Base-by-base conservation (phyloP, 2,888 invertebrate genomes). In the Shargacucullia verbasci region DNA sequence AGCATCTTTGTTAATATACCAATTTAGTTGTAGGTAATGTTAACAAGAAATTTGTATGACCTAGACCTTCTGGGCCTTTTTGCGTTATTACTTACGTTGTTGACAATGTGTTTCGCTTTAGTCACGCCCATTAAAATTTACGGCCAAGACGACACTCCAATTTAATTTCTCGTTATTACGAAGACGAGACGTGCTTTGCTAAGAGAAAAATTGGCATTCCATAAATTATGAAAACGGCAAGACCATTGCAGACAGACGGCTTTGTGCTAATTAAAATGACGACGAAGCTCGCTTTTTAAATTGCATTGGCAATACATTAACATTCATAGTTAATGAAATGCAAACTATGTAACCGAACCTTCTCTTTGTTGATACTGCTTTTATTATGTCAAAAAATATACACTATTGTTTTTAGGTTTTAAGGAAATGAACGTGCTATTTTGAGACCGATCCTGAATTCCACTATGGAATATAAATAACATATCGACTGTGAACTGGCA, bases 261-360 rank as follows among this genome's bases (percentile, higher is more conserved):
- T 78, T 78, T 77, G 77, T 73, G 76, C 81, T 86, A 85, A 86
- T 87, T 85, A 85, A 85, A 83, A 78, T 72, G 78, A 76, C 76
- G 67, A 46, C 74, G 62, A 48, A 64, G 29, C 48, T 44, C 14
- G 54, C 44, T 47, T 63, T 57, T 63, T 37, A 53, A 69, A 47
- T 71, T 69, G 38, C 54, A 73, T 56, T 72, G 70, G 59, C 65
- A 71, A 75, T 46, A 54, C 20, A 37, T 44, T 47, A 35, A 44
- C 43, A 39, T 37, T 54, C 34, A 44, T 58, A 25, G 34, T 52
- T 56, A 56, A 44, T 41, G 33, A 37, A 33, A 38, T 2, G 27
- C 37, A 31, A 33, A 49, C 13, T 41, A 5, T 11, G 31, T 29
- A 49, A 29, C 37, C n/a, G 14, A 15, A 7, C 14, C n/a, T 20